A percentile compares a stretch with the other conserved stretches of the same genome.
Evolutionary conservation across 2,888 invertebrate species (phyloP).

Genomic region (Nomada fucata): DNA sequence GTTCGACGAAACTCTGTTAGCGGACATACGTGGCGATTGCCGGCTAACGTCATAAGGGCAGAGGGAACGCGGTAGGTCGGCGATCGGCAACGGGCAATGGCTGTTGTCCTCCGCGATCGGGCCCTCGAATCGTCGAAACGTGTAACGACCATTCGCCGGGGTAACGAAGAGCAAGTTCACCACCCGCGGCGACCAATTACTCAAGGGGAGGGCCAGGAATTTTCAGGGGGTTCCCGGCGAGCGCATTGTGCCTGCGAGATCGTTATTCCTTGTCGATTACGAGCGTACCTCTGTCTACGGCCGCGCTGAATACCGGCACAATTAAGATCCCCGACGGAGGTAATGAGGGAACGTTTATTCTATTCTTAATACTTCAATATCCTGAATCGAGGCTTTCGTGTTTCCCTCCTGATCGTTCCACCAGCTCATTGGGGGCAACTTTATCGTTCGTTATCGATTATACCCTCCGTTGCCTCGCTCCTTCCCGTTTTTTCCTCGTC

Average conservation of each 20-base stretch:
- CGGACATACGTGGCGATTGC: conserved; percentile 32
- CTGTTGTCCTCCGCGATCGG: conserved; percentile 41
- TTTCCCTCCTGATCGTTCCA: conserved; percentile 26
- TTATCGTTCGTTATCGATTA: conserved; percentile 46
- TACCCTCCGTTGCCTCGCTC: background rate
- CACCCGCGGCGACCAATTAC: conserved; percentile 71
- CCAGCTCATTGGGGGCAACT: conserved; percentile 18
- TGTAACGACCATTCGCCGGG: conserved; percentile 65
- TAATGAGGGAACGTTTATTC: conserved; percentile 63
- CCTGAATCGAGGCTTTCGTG: conserved; percentile 20
- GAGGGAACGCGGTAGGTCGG: background rate
- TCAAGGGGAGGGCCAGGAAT: conserved; percentile 55
- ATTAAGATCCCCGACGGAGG: conserved; percentile 59
- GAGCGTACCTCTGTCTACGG: conserved; percentile 39
- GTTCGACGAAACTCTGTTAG: background rate
- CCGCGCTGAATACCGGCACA: conserved; percentile 56
- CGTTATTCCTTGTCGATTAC: conserved; percentile 66
- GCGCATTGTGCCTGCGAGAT: conserved; percentile 61
- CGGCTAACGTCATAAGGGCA: conserved; percentile 56
- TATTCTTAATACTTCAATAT: conserved; percentile 53
- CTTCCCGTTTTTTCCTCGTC: background rate
- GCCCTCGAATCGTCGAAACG: conserved; percentile 65
- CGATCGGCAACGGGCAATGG: conserved; percentile 11
- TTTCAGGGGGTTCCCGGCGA: conserved; percentile 49
- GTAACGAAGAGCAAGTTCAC: conserved; percentile 65